A percentile compares a stretch with the other conserved stretches of the same genome.
phyloP scores from a whole-genome alignment of 2,113 vertebrate genomes.

The Platycercus adscitus region DNA sequence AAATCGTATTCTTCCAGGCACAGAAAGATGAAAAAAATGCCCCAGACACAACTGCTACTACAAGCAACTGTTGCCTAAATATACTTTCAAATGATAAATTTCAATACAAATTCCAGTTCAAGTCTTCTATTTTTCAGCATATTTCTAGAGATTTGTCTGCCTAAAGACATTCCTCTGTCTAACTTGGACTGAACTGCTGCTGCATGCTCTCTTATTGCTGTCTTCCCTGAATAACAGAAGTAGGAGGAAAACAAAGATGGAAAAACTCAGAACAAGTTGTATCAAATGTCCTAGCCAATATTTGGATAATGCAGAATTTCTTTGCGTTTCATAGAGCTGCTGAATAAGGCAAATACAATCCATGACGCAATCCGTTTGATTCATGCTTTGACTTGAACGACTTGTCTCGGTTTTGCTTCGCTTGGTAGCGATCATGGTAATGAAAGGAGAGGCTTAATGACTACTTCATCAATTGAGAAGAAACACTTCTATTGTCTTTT shows the following conservation, averaged over 20 bases:
- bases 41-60: background rate
- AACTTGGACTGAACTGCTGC: background rate
- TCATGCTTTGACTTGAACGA: slow-evolving; percentile 49
- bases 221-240: background rate
- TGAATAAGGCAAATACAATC: slow-evolving; percentile 31
- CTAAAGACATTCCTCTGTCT: background rate
- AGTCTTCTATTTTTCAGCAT: background rate
- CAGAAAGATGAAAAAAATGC: background rate
- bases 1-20: background rate
- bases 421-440: background rate
- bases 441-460: background rate
- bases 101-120: background rate
- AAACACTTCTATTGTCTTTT: slow-evolving; percentile 19
- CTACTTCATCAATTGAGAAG: background rate
- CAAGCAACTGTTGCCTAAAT: background rate
- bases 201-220: background rate
- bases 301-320: background rate
- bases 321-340: slow-evolving; percentile 23
- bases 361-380: slow-evolving; percentile 25
- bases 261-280: slow-evolving; percentile 38
- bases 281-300: background rate
- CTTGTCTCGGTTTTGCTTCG: background rate
- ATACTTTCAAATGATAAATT: background rate
- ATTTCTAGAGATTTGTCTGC: background rate
- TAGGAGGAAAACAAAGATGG: background rate